Conservation (phyloP, 30 jellyfish, hydroid and myxozoan species). For the Hydractinia echinata region DNA sequence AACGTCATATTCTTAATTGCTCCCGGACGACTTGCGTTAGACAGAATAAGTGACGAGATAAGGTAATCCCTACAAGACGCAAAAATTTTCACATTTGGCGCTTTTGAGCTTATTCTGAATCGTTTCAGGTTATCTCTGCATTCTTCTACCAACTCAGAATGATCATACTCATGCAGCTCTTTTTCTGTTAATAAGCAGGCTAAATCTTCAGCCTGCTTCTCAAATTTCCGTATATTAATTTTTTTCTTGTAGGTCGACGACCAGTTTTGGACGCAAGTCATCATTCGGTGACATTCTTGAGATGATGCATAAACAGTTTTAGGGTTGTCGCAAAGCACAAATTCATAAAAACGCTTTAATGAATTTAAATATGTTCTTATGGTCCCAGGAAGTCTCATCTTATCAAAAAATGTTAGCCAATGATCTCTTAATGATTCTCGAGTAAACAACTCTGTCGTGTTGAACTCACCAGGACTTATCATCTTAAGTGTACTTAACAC, state of each 20-base stretch:
- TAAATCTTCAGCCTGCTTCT: background rate
- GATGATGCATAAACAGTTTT: background rate
- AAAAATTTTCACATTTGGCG: no score
- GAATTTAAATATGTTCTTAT: constrained; percentile 34
- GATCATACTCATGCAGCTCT: no score
- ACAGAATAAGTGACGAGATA: no score
- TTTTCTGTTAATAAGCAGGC: background rate
- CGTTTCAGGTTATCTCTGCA: no score
- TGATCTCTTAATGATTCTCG: background rate
- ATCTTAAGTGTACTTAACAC: background rate
- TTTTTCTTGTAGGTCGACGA: background rate
- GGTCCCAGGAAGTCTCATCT: constrained; percentile 19
- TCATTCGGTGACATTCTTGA: constrained; percentile 1
- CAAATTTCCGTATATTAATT: background rate
- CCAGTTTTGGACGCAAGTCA: background rate
- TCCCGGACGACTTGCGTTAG: no score
- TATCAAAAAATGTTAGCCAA: constrained; percentile 11
- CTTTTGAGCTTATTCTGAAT: no score
- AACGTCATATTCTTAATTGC: no score
- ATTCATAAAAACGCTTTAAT: constrained; percentile 10
- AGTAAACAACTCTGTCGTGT: background rate
- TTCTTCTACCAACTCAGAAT: no score
- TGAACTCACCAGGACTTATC: constrained; percentile 2
- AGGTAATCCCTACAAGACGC: no score
- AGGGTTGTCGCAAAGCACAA: background rate